Conservation (phyloP, 1,140 invertebrate species). For the Zaprionus capensis region DNA sequence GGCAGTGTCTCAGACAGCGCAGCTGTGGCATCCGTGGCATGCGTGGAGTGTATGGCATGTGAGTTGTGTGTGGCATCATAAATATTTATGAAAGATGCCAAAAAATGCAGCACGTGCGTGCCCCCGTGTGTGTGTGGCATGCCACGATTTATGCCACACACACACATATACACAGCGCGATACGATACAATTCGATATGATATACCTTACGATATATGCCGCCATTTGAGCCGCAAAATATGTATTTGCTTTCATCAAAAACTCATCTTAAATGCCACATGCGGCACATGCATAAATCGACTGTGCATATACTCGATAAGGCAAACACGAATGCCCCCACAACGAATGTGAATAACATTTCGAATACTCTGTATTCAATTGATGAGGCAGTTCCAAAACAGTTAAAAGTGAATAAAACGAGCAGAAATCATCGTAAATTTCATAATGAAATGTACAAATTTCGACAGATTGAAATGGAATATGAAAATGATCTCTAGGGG, state of each 20-base stretch:
- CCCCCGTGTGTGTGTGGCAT: conserved; percentile 34
- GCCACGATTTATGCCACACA: conserved; percentile 45
- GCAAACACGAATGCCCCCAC: neutral
- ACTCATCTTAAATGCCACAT: conserved; percentile 79
- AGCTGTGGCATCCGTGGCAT: conserved; percentile 1
- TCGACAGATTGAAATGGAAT: conserved; percentile 12
- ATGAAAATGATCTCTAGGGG: neutral
- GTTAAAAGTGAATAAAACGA: conserved; percentile 29
- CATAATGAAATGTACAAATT: conserved; percentile 30
- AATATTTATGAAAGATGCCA: conserved; percentile 75
- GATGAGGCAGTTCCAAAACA: conserved; percentile 39
- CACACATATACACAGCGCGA: neutral
- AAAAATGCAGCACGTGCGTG: conserved; percentile 53
- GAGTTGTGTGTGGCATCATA: conserved; percentile 55
- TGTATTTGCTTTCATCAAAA: conserved; percentile 69
- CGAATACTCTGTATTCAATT: conserved; percentile 51
- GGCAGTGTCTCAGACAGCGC: conserved; percentile 14
- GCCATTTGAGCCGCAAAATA: conserved; percentile 46
- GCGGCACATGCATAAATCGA: conserved; percentile 57
- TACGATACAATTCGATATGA: neutral
- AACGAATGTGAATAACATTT: neutral
- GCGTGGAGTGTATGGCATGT: neutral
- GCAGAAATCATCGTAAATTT: conserved; percentile 44
- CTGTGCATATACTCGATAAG: neutral
- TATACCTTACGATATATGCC: conserved; percentile 31